Evolutionary conservation across 2,888 invertebrate species (phyloP), one percentile per base, ranked within the genome.

Genomic region (Caenorhabditis sulstoni): DNA sequence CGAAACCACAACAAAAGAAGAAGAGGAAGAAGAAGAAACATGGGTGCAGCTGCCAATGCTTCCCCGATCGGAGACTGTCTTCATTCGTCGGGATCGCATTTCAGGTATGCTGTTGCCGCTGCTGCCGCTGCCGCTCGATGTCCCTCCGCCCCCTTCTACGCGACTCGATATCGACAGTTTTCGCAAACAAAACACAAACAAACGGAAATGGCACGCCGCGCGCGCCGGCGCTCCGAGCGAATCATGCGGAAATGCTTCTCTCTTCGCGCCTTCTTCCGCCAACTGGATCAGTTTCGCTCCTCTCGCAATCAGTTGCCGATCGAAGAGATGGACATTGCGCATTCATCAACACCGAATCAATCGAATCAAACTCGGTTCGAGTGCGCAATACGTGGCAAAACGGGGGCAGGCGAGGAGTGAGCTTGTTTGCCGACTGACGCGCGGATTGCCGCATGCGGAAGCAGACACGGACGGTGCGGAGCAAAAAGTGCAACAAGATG

Each of bases 91-190:
- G 52, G 70, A 70, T 70, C 70, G 61, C 70, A 70, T 70, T 70
- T 70, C 70, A 70, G 70, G 70, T 70, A 70, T 70, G 59, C 29
- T 29, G 29, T 7, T 29, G 29, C 29, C 7, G 29, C 29, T 29
- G 29, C 29, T 29, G 29, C 4, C 29, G 29, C 29, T 29, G 29
- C 61, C 50, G 50, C 59, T 5, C 20, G 49, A n/a, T 50, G 44
- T 65, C 47, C 55, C 35, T 41, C 41, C 22, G 20, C 29, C n/a
- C 12, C 53, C 18, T 3, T 18, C 49, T 23, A 16, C 53, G 12
- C 61, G 61, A 55, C 67, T 67, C 67, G 50, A 67, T 58, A 67
- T 68, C 68, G 68, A 68, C 68, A 68, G 68, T 68, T 68, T 68
- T 68, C 59, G 68, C 68, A 68, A 68, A 68, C 68, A 68, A 68